Conservation (phyloP, 2,797 vertebrate genomes). For the Sylvilagus floridanus region DNA sequence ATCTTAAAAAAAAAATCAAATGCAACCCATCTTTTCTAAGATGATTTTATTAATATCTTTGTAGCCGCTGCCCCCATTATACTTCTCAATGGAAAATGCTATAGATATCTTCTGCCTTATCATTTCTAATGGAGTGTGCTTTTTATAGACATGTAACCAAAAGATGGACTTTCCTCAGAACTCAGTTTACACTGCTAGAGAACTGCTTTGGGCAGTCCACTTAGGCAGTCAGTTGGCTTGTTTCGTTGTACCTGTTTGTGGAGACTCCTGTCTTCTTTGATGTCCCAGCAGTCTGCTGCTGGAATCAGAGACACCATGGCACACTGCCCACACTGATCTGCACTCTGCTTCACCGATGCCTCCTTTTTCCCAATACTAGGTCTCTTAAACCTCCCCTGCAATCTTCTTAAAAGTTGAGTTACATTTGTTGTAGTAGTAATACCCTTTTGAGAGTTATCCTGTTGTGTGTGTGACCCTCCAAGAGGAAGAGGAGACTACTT, state of each 20-base stretch:
- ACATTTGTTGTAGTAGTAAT: background rate
- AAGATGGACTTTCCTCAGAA: slow-evolving; percentile 5
- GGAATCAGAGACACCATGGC: background rate
- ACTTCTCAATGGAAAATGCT: background rate
- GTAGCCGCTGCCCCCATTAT: background rate
- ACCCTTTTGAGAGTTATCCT: background rate
- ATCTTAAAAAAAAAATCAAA: background rate
- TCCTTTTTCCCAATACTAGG: background rate
- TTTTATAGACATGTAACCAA: slow-evolving; percentile 45
- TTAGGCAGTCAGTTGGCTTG: background rate
- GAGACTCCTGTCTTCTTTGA: slow-evolving; percentile 28
- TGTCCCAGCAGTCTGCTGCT: background rate
- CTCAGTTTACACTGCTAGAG: background rate
- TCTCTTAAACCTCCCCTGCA: background rate
- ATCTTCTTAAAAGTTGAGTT: background rate
- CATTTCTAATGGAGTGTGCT: background rate
- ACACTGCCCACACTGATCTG: background rate
- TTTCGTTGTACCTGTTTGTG: slow-evolving; percentile 16
- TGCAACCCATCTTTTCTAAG: background rate
- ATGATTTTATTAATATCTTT: slow-evolving; percentile 10
- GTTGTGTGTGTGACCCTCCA: background rate
- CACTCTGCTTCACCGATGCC: background rate
- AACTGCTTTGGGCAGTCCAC: background rate
- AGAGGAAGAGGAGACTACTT: background rate
- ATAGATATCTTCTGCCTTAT: slow-evolving; percentile 53